Evolutionary conservation across 2,797 vertebrate species (phyloP).

Genomic region (Coccyzus lansbergi): DNA sequence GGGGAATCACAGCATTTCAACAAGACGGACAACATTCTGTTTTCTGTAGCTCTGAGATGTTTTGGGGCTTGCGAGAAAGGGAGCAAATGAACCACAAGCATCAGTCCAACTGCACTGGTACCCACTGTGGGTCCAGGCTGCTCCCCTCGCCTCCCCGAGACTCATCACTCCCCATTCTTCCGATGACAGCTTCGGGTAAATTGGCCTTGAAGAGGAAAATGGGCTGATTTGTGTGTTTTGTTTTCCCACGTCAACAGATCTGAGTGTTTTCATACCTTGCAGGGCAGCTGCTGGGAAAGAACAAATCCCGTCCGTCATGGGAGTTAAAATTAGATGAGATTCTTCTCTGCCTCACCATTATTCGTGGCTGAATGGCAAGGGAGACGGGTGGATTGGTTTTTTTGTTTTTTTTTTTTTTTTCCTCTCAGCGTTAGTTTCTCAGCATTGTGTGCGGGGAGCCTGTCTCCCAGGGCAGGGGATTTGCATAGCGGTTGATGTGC

Average conservation of each 20-base stretch:
- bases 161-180: not conserved
- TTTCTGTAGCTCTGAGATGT: not conserved
- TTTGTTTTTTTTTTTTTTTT: too few species aligned
- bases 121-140: not conserved
- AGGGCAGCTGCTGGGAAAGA: constrained; percentile 53
- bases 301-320: constrained; percentile 39
- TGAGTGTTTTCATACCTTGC: constrained; percentile 49
- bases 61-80: not conserved
- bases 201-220: constrained; percentile 57
- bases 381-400: not conserved
- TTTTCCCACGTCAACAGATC: constrained; percentile 50
- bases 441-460: accelerated
- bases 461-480: not conserved
- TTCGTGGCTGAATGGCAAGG: not conserved
- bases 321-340: constrained; percentile 58
- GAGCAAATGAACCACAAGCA: not conserved
- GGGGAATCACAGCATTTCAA: not conserved
- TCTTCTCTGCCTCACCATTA: not conserved
- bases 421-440: not conserved
- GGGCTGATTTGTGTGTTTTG: constrained; percentile 50
- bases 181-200: constrained; percentile 16
- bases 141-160: not conserved
- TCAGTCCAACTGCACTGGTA: not conserved
- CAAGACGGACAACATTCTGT: not conserved
- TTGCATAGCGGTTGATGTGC: not conserved